These are phyloP conservation scores for Corvus cornix DNA, from an alignment of 2,113 vertebrate species.

Conservation along the genomic window DNA sequence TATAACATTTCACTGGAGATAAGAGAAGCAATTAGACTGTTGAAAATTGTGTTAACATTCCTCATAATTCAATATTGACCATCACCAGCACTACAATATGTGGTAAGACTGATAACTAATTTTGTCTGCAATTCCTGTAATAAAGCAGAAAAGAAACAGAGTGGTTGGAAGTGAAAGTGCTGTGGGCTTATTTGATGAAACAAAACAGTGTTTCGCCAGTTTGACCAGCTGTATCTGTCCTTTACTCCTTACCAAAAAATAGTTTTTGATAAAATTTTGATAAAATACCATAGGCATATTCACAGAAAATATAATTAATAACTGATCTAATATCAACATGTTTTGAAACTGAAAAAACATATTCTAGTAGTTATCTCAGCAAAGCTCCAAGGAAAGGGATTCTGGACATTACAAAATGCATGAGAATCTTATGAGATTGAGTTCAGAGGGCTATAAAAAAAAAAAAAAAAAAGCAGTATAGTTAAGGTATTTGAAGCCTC, in stretches of 20 bases:
- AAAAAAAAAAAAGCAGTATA: background rate
- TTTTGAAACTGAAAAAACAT: background rate
- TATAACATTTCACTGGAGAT: constrained; percentile 77
- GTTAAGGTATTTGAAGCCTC: background rate
- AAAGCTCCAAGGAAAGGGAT: background rate
- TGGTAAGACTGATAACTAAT: constrained; percentile 53
- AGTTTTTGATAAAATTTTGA: background rate
- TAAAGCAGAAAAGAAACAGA: background rate
- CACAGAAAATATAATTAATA: background rate
- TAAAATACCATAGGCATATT: background rate
- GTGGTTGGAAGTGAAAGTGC: background rate
- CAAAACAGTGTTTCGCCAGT: background rate
- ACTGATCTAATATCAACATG: background rate
- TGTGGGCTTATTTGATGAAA: background rate
- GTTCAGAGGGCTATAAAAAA: background rate
- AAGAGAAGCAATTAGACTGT: constrained; percentile 74
- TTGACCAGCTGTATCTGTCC: background rate
- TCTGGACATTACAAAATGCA: background rate
- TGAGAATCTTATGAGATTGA: background rate
- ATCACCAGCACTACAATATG: constrained; percentile 33
- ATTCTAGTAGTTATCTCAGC: background rate
- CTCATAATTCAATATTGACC: constrained; percentile 69
- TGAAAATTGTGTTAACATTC: constrained; percentile 64
- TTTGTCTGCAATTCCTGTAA: constrained; percentile 36
- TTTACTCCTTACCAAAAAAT: background rate